Percentiles rank a stretch among this genome's conserved stretches.
phyloP scores from a whole-genome alignment of 2,797 vertebrate genomes.

The Manis crassicaudata region DNA sequence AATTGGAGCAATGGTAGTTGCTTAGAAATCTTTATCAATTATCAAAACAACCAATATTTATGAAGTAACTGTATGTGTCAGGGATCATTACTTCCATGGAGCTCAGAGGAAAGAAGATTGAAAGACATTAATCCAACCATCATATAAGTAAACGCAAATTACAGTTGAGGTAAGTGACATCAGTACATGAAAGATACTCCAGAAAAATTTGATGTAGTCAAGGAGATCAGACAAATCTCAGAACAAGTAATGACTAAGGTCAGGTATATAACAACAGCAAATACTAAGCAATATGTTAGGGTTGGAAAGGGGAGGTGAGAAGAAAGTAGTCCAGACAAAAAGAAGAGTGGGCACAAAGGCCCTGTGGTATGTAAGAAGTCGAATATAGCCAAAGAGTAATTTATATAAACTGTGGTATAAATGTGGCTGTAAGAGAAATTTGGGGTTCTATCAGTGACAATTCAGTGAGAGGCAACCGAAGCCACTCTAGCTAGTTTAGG shows the following conservation, averaged over 20 bases:
- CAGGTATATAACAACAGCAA: not conserved
- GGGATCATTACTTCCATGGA: not conserved
- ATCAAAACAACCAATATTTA: not conserved
- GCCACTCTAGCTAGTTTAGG: not conserved
- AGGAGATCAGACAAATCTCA: not conserved
- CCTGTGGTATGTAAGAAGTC: not conserved
- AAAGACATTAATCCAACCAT: not conserved
- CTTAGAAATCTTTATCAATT: conserved; percentile 24
- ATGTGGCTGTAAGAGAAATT: not conserved
- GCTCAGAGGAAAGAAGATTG: not conserved
- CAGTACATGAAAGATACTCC: not conserved
- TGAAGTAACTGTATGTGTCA: not conserved
- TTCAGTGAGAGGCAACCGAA: not conserved
- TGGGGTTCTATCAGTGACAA: not conserved
- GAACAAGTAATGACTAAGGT: not conserved
- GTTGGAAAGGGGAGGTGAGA: not conserved
- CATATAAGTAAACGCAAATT: not conserved
- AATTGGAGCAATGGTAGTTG: not conserved
- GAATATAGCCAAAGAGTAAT: not conserved
- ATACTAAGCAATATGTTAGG: not conserved
- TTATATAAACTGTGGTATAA: not conserved
- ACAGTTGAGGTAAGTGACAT: not conserved
- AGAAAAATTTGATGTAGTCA: not conserved
- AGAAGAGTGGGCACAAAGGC: not conserved
- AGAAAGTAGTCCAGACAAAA: not conserved